These are phyloP conservation scores for Molossus alvarezi DNA, from an alignment of 2,797 vertebrate genomes.

Conservation along the genomic window DNA sequence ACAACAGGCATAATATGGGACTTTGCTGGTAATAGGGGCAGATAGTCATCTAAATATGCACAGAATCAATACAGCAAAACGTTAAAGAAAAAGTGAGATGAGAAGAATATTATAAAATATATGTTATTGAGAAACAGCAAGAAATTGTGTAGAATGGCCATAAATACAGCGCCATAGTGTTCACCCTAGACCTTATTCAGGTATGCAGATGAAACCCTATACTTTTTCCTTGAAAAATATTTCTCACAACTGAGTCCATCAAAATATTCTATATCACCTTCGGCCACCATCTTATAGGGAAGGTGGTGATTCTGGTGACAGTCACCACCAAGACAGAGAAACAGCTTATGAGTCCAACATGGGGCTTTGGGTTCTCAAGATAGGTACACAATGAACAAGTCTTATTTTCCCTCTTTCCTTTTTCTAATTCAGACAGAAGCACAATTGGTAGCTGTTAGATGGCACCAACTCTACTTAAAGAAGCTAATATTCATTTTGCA, in stretches of 20 bases:
- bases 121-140: neutral
- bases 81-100: neutral
- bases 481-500: neutral
- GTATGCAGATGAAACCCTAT: neutral
- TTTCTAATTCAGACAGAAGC: neutral
- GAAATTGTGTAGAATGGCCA: neutral
- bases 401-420: neutral
- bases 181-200: neutral
- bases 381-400: neutral
- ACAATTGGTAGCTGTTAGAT: neutral
- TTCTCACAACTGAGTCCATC: neutral
- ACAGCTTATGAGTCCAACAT: accelerated
- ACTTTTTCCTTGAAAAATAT: neutral
- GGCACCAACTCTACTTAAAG: neutral
- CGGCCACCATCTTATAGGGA: neutral
- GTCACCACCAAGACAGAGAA: neutral
- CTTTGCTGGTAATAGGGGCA: neutral
- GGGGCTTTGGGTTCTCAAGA: neutral
- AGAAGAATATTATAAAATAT: neutral
- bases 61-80: neutral
- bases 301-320: neutral
- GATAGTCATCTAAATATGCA: neutral
- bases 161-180: too few relatives aligned
- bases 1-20: neutral
- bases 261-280: neutral